A percentile compares a stretch with the other conserved stretches of the same genome.
Conservation (phyloP, 1,140 invertebrate species). For the Cecropterus lyciades region DNA sequence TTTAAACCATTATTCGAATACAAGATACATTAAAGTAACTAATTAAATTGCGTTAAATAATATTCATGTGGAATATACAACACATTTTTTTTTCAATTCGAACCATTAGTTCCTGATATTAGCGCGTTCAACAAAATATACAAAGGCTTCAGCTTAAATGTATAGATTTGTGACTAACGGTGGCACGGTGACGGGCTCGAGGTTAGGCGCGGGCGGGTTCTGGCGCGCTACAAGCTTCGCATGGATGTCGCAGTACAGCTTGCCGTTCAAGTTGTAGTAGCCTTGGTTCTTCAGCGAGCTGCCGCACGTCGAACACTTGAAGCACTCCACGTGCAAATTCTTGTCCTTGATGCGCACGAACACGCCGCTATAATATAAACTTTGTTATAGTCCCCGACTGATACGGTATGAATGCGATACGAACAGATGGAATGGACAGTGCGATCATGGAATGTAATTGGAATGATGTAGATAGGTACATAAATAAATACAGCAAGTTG, state of each 20-base stretch:
- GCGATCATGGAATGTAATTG: not conserved
- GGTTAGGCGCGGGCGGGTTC: slow-evolving; percentile 90
- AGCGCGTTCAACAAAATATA: no score
- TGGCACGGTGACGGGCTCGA: slow-evolving; percentile 91
- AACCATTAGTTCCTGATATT: no score
- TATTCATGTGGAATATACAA: no score
- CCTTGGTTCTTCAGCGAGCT: slow-evolving; percentile 97
- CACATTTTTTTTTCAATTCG: no score
- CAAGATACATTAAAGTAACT: no score
- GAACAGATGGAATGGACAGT: not conserved
- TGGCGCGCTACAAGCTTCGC: slow-evolving; percentile 94
- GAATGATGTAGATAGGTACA: not conserved
- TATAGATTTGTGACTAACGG: slow-evolving; percentile 91
- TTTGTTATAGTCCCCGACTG: not conserved
- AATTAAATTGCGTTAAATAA: no score
- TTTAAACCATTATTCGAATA: no score
- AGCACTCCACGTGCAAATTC: slow-evolving; percentile 98
- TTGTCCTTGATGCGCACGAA: slow-evolving; percentile 98
- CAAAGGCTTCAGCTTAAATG: no score
- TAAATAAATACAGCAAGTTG: not conserved
- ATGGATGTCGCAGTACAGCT: slow-evolving; percentile 98
- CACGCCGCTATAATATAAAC: slow-evolving; percentile 89
- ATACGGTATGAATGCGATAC: not conserved
- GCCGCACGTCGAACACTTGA: slow-evolving; percentile 98
- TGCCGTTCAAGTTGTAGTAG: slow-evolving; percentile 98